Evolutionary conservation across 2,113 vertebrate species (phyloP), one percentile per base, ranked within the genome.

Genomic region (Osmerus eperlanus): DNA sequence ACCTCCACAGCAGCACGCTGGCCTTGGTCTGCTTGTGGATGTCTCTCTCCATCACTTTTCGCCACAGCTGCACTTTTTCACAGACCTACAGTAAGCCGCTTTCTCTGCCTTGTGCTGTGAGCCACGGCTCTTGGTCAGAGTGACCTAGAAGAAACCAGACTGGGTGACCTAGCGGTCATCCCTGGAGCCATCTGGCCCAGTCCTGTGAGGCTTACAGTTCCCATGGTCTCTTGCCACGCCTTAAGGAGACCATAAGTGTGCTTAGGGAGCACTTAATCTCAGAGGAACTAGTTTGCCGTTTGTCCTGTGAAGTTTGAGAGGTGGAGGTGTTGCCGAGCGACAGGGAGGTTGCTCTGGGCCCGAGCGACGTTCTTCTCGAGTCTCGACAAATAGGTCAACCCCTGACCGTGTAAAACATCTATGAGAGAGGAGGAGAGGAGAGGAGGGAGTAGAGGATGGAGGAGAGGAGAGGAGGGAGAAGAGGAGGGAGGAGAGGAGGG

Each of bases 231-330:
- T 89, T 77, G 77, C 85, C 82, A 86, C 82, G 86, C 81, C 85
- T 90, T 90, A 90, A 89, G 18, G 86, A 85, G 80, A 90, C 84
- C 78, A 85, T 86, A 84, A 86, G 81, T 85, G 84, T 68, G 81
- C 87, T 90, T 92, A 90, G 85, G 41, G 84, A 84, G 67, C n/a
- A 86, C 81, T 87, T 90, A 88, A 92, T 92, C 90, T 90, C 76
- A 79, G 80, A 81, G 84, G 86, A 89, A 88, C 85, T 85, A 84
- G 85, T 90, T 84, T 84, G 73, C 81, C 52, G 12, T n/a, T n/a
- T 18, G 15, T 56, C 54, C 15, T 56, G 54, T 56, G 54, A 56
- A 56, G 58, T 12, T 60, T 19, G 58, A 19, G 58, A 4, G 3
- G 19, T 60, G 58, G 58, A 60, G 58, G 11, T 25, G 19, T 60